Evolutionary conservation across 1,140 invertebrate genomes (phyloP), one percentile per base, ranked within the genome.

Genomic region (Drosophila pruinosa): DNA sequence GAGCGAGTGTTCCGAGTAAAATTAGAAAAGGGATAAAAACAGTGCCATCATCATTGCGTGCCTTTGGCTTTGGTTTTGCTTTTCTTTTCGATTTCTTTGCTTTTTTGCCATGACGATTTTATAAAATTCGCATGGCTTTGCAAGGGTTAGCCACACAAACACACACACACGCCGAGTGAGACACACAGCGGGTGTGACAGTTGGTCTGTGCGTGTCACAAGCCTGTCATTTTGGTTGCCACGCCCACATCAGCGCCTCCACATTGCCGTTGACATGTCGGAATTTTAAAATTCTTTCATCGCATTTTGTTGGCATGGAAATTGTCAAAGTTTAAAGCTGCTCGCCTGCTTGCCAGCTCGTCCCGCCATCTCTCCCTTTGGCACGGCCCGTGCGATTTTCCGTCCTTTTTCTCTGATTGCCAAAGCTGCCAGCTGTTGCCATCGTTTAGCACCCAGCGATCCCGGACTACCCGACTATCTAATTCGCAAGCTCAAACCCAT

Each of bases 131-230:
- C 59, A 76, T 61, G 34, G 72, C 65, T 75, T 75, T 79, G 69
- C 62, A 86, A 88, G 82, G 81, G 82, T 88, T 86, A 86, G 81
- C 64, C 54, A 70, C 41, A 52, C 62, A 38, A 17, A 38, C 68
- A 21, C 59, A 50, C 56, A 41, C 45, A 36, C 59, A 28, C 7
- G 14, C 12, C 28, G 7, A 22, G 24, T 34, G 10, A 24, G n/a
- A 36, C 26, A 17, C 62, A 57, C 58, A 74, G 77, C 58, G 81
- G 78, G 77, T 75, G 82, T 88, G 81, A 86, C 81, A 86, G 81
- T 86, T 88, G 81, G 82, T 88, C 81, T 86, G 81, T 86, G 82
- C 82, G 81, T 86, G 81, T 86, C 81, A 86, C 61, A 72, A 64
- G 73, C 73, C 82, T 86, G 82, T 86, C 82, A 86, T 88, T 77